These are phyloP conservation scores for Calameuta idolon DNA, from an alignment of 2,888 invertebrate genomes.

Conservation along the genomic window DNA sequence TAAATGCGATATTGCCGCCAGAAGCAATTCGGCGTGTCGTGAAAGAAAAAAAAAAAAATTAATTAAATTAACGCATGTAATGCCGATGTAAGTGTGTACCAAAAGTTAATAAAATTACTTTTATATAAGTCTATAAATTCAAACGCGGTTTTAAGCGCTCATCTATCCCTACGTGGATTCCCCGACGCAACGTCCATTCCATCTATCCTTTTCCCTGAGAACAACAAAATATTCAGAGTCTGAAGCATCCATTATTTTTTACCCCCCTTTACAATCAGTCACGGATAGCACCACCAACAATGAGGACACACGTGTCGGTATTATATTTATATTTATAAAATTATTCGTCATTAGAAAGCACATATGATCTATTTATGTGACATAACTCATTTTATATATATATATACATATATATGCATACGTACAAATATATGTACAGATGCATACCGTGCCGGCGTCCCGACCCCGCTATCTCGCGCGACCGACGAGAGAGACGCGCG, in stretches of 20 bases:
- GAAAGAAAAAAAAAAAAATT: neutral
- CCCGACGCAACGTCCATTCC: neutral
- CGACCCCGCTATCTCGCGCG: neutral
- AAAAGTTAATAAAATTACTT: neutral
- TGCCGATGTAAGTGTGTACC: neutral
- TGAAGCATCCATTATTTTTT: neutral
- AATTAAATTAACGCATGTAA: neutral
- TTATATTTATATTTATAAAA: constrained; percentile 65
- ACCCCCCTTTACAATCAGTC: neutral
- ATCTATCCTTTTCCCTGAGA: neutral
- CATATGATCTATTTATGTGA: constrained; percentile 64
- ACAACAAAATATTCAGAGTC: neutral
- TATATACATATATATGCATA: constrained; percentile 37
- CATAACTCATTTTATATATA: constrained; percentile 56
- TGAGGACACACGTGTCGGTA: constrained; percentile 50
- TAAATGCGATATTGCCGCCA: neutral
- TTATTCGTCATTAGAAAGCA: constrained; percentile 65
- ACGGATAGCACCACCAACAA: neutral
- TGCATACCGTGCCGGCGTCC: constrained; percentile 22
- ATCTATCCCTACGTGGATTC: neutral
- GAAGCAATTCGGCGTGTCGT: neutral
- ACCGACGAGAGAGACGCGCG: constrained; percentile 5
- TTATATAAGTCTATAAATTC: neutral
- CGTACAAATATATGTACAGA: constrained; percentile 38
- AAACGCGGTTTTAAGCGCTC: neutral